Base-by-base conservation (phyloP, 2,888 invertebrate species). In the Ferdinandea cuprea region DNA sequence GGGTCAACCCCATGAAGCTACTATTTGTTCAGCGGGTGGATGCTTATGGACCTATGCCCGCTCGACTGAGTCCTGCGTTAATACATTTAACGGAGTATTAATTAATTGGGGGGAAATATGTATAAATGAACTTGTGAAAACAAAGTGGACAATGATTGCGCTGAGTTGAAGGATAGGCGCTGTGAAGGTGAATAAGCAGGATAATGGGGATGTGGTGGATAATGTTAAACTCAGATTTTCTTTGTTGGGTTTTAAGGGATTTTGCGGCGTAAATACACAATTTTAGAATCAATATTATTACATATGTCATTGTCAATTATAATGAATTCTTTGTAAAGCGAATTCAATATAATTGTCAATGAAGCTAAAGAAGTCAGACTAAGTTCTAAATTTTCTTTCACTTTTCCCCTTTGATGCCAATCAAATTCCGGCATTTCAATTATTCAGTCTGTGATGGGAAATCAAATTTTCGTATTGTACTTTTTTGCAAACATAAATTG, bases 91-190 rank as follows among this genome's bases (percentile, higher is more conserved):
- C 72, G 68, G 35, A 58, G 73, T 77, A 68, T 78, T 73, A 83
- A 83, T 83, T 83, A 83, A 83, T 73, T 72, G 61, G 44, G 58
- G 66, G 72, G 83, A 73, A 77, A 66, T 56, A 28, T 69, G 25
- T 72, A 42, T 72, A 58, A 73, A 63, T 73, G 58, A 68, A 83
- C 77, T 83, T 73, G 58, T 63, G 73, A 72, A 56, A 78, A 76
- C 81, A 81, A 81, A 81, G 66, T 66, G 50, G 61, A 66, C 71
- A 81, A 59, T 81, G n/a, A 76, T 66, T 66, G 65, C 44, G n/a
- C 48, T 44, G 46, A 13, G 13, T 5, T 35, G 32, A 28, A 6
- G 44, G 28, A 7, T 44, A 28, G 35, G 5, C n/a, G 44, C 59
- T 72, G 54, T 59, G 46, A 76, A 71, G 71, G 81, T 71, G 66